Base-by-base conservation (phyloP, 1,140 invertebrate species). In the Drosophila suzukii region DNA sequence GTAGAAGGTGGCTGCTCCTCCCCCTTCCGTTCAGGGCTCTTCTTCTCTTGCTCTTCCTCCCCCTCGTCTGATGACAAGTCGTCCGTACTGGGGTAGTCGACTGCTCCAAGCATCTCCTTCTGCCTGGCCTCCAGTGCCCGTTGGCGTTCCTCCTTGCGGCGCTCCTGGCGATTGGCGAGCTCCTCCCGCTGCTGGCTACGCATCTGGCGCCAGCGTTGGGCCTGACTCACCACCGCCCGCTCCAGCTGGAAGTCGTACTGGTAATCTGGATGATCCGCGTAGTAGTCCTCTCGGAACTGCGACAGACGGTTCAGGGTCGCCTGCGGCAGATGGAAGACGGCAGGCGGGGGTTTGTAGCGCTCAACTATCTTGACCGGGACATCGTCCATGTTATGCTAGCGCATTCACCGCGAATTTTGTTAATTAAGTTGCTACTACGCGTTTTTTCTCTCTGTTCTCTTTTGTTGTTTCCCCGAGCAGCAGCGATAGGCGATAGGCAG, bases 351-450 rank as follows among this genome's bases (percentile, higher is more conserved):
- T 92, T 96, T 96, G 80, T 96, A 97, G 70, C 95, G 96, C 93
- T 97, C 96, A 49, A 96, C 95, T 91, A 98, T 97, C 94, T 97
- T 97, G 46, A 98, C 96, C 62, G 96, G 95, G 70, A 97, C 95
- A 73, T 95, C 96, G 92, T 97, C 96, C 95, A 97, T 95, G 63
- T 86, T 91, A 63, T 74, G 81, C 78, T 80, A 75, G 72, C 73
- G 79, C 72, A 88, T 73, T 60, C 58, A 83, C 79, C 41, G 36
- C 72, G 38, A 86, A 86, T 88, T 88, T 86, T 20, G 61, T 73
- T 74, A 79, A 79, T 86, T 82, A 70, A 75, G 54, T 58, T 34
- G 53, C 50, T 57, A 34, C 78, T 66, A 68, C 66, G 83, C 75
- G 70, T 81, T 73, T 78, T 73, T 73, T 65, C 59, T 62, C 47